These are phyloP conservation scores for Colostygia pectinataria DNA, from an alignment of 2,888 invertebrate genomes.

Conservation along the genomic window DNA sequence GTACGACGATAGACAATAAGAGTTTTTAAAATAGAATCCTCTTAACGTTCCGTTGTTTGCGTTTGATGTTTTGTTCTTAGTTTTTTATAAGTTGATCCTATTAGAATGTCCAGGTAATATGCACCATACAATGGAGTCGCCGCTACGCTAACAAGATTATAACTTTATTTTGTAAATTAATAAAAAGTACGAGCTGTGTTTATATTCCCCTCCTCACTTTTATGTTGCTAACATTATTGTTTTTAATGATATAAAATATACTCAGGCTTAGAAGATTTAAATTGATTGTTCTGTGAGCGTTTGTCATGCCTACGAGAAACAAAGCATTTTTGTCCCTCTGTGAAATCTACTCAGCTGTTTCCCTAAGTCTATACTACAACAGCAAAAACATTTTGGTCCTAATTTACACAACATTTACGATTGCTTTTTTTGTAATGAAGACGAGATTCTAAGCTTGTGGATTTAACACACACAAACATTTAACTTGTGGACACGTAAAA, in stretches of 20 bases:
- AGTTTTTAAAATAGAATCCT: slow-evolving; percentile 60
- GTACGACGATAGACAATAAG: slow-evolving; percentile 30
- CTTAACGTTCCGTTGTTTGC: slow-evolving; percentile 72
- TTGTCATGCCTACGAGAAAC: background rate
- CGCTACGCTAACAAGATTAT: slow-evolving; percentile 79
- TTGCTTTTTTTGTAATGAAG: no score
- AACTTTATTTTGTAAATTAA: slow-evolving; percentile 81
- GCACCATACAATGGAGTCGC: slow-evolving; percentile 67
- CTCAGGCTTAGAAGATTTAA: slow-evolving; percentile 22
- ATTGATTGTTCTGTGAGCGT: slow-evolving; percentile 25
- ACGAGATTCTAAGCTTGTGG: no score
- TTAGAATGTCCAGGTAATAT: slow-evolving; percentile 80
- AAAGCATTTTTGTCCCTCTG: background rate
- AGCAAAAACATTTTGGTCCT: no score
- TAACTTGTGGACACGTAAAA: no score
- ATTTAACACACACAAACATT: no score
- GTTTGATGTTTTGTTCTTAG: slow-evolving; percentile 82
- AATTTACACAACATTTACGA: no score
- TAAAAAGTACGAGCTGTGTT: slow-evolving; percentile 70
- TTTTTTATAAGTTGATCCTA: slow-evolving; percentile 84
- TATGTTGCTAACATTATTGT: slow-evolving; percentile 42
- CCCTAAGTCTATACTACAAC: no score
- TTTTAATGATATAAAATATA: slow-evolving; percentile 37
- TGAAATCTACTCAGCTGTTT: no score
- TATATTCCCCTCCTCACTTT: slow-evolving; percentile 45